A percentile compares a stretch with the other conserved stretches of the same genome.
These are phyloP conservation scores for Trissolcus japonicus DNA, from an alignment of 2,888 invertebrate species.

Conservation along the genomic window DNA sequence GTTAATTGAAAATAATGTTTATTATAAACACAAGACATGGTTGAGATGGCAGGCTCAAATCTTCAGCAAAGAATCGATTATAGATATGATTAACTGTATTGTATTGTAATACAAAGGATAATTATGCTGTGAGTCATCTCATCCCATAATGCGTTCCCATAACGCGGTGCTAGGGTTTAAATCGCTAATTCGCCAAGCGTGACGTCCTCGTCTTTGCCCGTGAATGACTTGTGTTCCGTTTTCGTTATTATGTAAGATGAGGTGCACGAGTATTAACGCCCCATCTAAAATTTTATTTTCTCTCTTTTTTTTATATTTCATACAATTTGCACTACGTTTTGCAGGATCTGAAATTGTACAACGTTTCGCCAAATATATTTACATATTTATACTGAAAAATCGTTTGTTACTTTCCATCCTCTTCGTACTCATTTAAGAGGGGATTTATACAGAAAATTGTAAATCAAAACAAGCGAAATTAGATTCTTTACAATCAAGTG, in stretches of 20 bases:
- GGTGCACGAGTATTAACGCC: slow-evolving; percentile 42
- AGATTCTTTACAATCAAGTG: no score
- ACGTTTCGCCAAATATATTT: no score
- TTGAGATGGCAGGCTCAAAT: slow-evolving; percentile 39
- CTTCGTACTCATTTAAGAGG: no score
- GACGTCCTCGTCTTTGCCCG: slow-evolving; percentile 68
- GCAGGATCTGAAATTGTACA: no score
- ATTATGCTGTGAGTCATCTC: slow-evolving; percentile 66
- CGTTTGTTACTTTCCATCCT: no score
- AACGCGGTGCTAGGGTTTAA: slow-evolving; percentile 57
- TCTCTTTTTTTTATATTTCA: background rate
- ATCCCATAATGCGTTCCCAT: slow-evolving; percentile 58
- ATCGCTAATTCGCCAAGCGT: slow-evolving; percentile 63
- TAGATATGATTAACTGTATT: slow-evolving; percentile 58
- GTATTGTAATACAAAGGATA: slow-evolving; percentile 58
- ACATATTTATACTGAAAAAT: no score
- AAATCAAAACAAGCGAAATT: no score
- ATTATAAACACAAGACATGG: slow-evolving; percentile 22
- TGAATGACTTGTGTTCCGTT: slow-evolving; percentile 65
- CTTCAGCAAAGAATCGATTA: slow-evolving; percentile 55
- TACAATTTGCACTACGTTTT: background rate
- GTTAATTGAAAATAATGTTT: slow-evolving; percentile 3
- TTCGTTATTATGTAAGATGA: slow-evolving; percentile 65
- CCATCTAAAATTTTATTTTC: background rate
- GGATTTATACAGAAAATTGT: no score